Evolutionary conservation across 2,113 vertebrate genomes (phyloP).

Genomic region (Eptesicus fuscus): DNA sequence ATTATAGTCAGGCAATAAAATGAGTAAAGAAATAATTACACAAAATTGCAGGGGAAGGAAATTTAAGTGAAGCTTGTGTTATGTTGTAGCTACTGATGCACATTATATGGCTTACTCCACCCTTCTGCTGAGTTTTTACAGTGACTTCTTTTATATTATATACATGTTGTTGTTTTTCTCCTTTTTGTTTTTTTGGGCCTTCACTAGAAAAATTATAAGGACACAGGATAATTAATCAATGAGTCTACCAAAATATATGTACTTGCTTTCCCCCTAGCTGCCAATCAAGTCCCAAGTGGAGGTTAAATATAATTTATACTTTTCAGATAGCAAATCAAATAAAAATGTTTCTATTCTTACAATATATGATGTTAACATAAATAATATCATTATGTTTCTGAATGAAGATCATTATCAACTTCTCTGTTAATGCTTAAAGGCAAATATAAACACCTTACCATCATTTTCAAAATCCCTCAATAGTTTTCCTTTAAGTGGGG

Average conservation of each 20-base stretch:
- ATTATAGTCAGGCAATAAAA: neutral
- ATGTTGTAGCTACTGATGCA: neutral
- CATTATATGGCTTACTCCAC: neutral
- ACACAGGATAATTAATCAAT: neutral
- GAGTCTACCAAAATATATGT: neutral
- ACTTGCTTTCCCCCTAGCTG: neutral
- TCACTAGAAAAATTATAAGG: neutral
- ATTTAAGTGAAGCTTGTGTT: neutral
- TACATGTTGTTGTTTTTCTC: neutral
- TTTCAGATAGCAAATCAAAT: neutral
- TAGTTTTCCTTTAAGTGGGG: neutral
- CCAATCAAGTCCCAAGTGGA: neutral
- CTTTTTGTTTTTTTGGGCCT: neutral
- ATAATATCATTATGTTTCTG: neutral
- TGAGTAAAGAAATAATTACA: neutral
- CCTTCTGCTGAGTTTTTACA: neutral
- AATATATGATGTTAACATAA: neutral
- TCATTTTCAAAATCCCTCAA: neutral
- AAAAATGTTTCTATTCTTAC: neutral
- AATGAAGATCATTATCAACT: neutral
- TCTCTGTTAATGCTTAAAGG: neutral
- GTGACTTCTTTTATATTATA: neutral
- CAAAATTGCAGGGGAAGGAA: neutral
- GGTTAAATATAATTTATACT: neutral
- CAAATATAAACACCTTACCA: neutral